Percentiles rank a stretch among this genome's conserved stretches.
These are phyloP conservation scores for Fundulus diaphanus DNA, from an alignment of 2,797 vertebrate genomes.

Conservation along the genomic window DNA sequence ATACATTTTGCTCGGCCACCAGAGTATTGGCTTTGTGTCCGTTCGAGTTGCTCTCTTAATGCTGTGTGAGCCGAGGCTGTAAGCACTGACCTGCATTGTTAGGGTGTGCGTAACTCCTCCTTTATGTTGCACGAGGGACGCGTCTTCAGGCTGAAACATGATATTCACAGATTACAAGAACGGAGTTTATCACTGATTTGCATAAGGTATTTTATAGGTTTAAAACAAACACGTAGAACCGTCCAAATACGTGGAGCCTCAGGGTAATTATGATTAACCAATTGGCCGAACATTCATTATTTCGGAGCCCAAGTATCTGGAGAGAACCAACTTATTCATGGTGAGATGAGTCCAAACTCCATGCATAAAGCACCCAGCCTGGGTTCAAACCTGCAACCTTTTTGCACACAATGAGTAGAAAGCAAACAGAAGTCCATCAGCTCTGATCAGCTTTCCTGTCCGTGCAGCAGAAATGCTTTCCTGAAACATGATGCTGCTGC, in stretches of 20 bases:
- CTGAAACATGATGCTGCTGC: not conserved
- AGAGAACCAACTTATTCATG: too few species aligned
- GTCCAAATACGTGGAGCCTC: not conserved
- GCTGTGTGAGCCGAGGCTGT: slow-evolving; percentile 43
- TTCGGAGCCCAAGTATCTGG: not conserved
- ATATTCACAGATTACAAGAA: slow-evolving; percentile 6
- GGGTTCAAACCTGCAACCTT: not conserved
- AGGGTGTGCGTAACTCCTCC: slow-evolving; percentile 47
- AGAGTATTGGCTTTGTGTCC: slow-evolving; percentile 76
- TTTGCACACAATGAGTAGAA: not conserved
- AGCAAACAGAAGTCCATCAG: not conserved
- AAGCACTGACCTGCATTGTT: slow-evolving; percentile 57
- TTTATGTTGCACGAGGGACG: slow-evolving; percentile 42
- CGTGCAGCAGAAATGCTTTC: not conserved
- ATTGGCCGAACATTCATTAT: not conserved
- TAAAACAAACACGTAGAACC: not conserved
- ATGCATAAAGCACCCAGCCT: too few species aligned
- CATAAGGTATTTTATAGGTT: slow-evolving; percentile 41
- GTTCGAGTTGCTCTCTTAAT: slow-evolving; percentile 71
- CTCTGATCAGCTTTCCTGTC: not conserved
- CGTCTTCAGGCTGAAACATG: slow-evolving; percentile 18
- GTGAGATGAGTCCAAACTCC: too few species aligned
- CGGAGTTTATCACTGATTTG: slow-evolving; percentile 16
- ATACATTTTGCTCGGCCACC: slow-evolving; percentile 74
- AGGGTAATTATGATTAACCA: not conserved